These are phyloP conservation scores for Drosophila maculinotata DNA, from an alignment of 2,888 invertebrate genomes.

Conservation along the genomic window DNA sequence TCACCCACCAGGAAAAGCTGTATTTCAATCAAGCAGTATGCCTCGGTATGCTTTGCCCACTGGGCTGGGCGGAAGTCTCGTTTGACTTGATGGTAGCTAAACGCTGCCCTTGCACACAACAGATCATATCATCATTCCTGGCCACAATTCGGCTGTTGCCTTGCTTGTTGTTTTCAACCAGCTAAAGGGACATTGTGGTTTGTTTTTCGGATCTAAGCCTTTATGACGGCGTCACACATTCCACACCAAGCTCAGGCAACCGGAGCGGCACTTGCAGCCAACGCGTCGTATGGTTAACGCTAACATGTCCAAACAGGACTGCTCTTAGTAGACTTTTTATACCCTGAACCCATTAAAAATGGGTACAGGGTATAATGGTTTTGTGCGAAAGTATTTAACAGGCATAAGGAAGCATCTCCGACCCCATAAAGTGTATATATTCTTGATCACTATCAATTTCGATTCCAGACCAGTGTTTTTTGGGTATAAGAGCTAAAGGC, in stretches of 20 bases:
- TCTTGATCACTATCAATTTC: too few relatives aligned
- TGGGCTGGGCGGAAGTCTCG: conserved; percentile 64
- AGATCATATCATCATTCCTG: conserved; percentile 24
- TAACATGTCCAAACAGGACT: conserved; percentile 1
- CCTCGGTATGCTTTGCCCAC: conserved; percentile 13
- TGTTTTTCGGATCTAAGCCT: conserved; percentile 46
- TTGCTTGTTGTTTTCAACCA: conserved; percentile 47
- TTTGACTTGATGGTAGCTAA: conserved; percentile 63
- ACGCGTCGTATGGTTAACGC: conserved; percentile 62
- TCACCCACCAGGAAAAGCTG: conserved; percentile 6
- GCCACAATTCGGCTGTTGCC: conserved; percentile 23
- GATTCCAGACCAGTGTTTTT: too few relatives aligned
- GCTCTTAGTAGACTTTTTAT: too few relatives aligned
- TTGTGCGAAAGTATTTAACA: too few relatives aligned
- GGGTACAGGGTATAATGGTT: too few relatives aligned
- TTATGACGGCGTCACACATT: conserved; percentile 40
- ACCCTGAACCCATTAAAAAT: too few relatives aligned
- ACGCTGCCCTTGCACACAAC: conserved; percentile 26
- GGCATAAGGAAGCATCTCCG: too few relatives aligned
- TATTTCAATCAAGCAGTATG: conserved; percentile 23
- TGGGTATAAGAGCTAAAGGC: too few relatives aligned
- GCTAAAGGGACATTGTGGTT: conserved; percentile 67
- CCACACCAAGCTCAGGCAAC: conserved; percentile 22
- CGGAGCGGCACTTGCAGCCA: conserved; percentile 45
- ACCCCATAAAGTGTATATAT: too few relatives aligned